Base-by-base conservation (phyloP, 2,888 invertebrate species). In the Pseudococcus longispinus region DNA sequence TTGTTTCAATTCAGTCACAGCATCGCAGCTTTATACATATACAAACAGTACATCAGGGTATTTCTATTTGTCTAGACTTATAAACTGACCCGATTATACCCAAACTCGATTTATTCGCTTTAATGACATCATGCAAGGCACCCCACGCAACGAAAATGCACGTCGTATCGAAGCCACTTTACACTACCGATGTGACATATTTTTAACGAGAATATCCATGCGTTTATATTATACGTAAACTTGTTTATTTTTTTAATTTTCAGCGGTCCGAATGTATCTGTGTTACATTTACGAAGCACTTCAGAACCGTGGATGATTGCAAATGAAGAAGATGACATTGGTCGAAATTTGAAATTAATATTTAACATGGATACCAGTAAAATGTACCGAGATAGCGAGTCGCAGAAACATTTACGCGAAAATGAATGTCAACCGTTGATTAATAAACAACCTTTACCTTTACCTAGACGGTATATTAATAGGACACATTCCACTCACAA, bases 221-320 rank as follows among this genome's bases (percentile, higher is more conserved):
- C 9, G 4, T 6, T 37, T 37, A 9, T 37, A 37, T 37, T 37
- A 32, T 4, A 37, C 37, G 0, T 37, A 37, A 4, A 51, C 51
- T 15, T 5, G n/a, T 51, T 51, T 51, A 5, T 46, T 51, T 82
- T 44, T 42, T 44, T 86, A 87, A 88, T 88, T 91, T 91, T 11
- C 91, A 93, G 93, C 90, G 92, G 92, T 20, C 91, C 92, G 87
- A 93, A 93, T 89, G 91, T 93, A 87, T 93, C 93, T 84, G 91
- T 93, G 87, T 90, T 93, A 46, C 93, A 93, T 89, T 90, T 93
- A 37, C 91, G 93, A 18, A 91, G 91, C 88, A 91, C 92, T 1
- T 92, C 93, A 26, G 93, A 93, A 88, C 92, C 92, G 55, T 93
- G 93, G 93, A 74, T 80, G 20, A 42, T 86, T 51, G 87, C 84